Base-by-base conservation (phyloP, 1,140 invertebrate genomes). In the Drosophila kepulauana region DNA sequence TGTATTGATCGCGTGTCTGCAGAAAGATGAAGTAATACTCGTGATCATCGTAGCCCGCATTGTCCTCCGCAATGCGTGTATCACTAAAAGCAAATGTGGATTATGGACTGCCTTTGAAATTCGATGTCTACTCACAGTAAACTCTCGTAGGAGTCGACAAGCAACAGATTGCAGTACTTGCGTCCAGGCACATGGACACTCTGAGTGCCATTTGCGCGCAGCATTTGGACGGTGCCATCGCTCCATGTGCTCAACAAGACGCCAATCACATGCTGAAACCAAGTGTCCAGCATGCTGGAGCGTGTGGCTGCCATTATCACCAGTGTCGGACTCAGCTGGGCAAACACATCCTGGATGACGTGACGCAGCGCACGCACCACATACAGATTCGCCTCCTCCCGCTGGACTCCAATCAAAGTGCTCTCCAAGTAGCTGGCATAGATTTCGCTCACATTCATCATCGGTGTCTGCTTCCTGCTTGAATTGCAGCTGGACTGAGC, bases 11-110 rank as follows among this genome's bases (percentile, higher is more conserved):
- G 3, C 66, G 59, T 0, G 69, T 13, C 72, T 91, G 90, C 43
- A 91, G 58, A 41, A 91, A 91, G 13, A 91, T 91, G 30, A 88
- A 91, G 20, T 91, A 91, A 45, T 85, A 91, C n/a, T 91, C 90
- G 13, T 68, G 74, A 58, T 67, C 75, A 51, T 91, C 81, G 7
- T 71, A 79, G 15, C 58, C 25, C 0, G 72, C 65, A 59, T 78
- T 88, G 28, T 74, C 65, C 5, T 38, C 51, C 0, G 77, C 59
- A 6, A 91, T 63, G 11, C 85, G 61, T 1, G 81, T 77, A n/a
- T 71, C 46, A 2, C 87, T 90, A 3, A 1, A 10, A 7, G 1
- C 11, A 5, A 65, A 25, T 25, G 20, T 25, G 20, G 20, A 25
- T 25, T 25, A 25, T 25, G 20, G 20, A 25, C 20, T 25, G 20